Base-by-base conservation (phyloP, 2,797 vertebrate species). In the Lepidocolaptes lacrymiger region DNA sequence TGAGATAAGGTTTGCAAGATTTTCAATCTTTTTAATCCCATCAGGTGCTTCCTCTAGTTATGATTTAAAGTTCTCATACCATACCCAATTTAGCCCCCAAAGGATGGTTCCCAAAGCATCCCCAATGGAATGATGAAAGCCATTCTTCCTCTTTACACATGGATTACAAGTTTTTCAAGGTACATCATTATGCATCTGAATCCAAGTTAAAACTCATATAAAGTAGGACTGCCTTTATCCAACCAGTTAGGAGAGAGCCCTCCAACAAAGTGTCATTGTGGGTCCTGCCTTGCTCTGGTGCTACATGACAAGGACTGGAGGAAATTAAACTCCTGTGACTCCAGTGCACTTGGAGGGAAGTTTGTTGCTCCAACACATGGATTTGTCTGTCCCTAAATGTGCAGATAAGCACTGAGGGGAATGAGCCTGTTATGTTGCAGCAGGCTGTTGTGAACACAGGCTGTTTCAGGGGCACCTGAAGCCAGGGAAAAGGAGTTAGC, bases 401-500 rank as follows among this genome's bases (percentile, higher is more conserved):
- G 26, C 3, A 8, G 63, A 51, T 37, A 22, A 24, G 62, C 52
- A 23, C 44, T 2, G 5, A 86, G 44, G 39, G 82, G 67, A 89
- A 36, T 3, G 1, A 87, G 52, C 52, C 63, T 85, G 52, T 83
- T 82, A 12, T 62, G 77, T 90, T 78, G 85, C 43, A 91, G 10
- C 18, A 14, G 48, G n/a, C 91, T 69, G 34, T 76, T 87, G 41
- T 48, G 58, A 80, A 79, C 67, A 72, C 34, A 43, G 41, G 41
- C 79, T 81, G 23, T 58, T 82, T 80, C 26, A 26, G 49, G 86
- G 58, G 34, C 75, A 85, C 93, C 64, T 92, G 92, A 74, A 93
- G 56, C 67, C 63, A 80, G 92, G 77, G 59, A 72, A 85, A 81
- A 63, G 16, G 36, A 78, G 51, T 81, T 84, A 94, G 21, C 26